These are phyloP conservation scores for Hippocampus barbouri DNA, from an alignment of 2,113 vertebrate species.

Conservation along the genomic window DNA sequence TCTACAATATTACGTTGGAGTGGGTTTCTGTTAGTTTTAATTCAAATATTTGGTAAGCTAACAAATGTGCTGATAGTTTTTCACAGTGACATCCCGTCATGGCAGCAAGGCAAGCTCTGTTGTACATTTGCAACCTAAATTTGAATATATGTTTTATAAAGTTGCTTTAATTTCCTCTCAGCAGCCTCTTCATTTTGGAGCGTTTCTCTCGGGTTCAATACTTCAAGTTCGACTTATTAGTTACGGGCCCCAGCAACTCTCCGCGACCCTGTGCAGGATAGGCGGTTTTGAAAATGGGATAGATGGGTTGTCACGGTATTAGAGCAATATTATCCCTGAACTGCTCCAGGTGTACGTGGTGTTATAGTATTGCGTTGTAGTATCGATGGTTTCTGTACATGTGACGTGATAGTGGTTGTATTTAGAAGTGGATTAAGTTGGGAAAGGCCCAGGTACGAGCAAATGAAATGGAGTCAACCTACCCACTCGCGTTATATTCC, in stretches of 20 bases:
- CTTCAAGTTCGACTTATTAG: no score
- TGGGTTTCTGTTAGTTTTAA: neutral
- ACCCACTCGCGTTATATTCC: no score
- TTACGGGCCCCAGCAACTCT: no score
- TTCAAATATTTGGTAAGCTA: neutral
- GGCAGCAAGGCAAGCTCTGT: no score
- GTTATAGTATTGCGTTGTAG: neutral
- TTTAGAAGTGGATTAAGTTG: no score
- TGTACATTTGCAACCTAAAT: neutral
- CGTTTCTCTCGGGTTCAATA: no score
- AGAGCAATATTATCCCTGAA: neutral
- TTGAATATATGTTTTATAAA: neutral
- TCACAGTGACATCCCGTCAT: neutral
- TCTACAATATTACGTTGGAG: neutral
- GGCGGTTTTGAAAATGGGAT: no score
- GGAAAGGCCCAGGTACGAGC: no score
- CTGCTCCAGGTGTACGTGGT: no score
- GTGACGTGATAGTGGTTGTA: neutral
- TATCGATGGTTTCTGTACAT: neutral
- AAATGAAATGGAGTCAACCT: neutral
- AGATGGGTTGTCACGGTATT: neutral
- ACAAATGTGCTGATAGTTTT: neutral
- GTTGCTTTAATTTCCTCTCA: neutral
- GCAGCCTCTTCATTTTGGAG: no score
- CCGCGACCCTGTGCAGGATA: no score